A percentile compares a stretch with the other conserved stretches of the same genome.
These are phyloP conservation scores for Oscheius myriophilus DNA, from an alignment of 2,888 invertebrate genomes.

Conservation along the genomic window DNA sequence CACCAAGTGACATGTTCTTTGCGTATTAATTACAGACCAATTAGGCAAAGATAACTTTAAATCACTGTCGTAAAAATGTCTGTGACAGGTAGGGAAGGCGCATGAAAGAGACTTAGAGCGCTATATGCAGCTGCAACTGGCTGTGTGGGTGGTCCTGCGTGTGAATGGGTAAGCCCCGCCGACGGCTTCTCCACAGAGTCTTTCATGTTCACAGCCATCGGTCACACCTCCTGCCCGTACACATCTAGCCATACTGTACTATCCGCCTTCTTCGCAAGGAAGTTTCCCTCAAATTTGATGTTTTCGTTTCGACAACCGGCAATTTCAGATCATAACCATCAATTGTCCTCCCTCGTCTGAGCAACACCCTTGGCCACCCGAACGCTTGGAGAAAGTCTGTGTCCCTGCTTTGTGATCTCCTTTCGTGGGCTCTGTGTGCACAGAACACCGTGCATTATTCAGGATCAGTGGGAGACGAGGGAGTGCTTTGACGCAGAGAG, in stretches of 20 bases:
- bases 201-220: slow-evolving; percentile 6
- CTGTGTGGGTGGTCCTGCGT: slow-evolving; percentile 18
- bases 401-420: slow-evolving; percentile 16
- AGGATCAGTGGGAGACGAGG: slow-evolving; percentile 31
- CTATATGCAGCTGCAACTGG: slow-evolving; percentile 2
- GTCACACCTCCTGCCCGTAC: neutral
- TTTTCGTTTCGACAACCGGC: neutral
- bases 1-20: too few relatives aligned
- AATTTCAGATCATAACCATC: neutral
- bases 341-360: neutral
- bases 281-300: too few relatives aligned
- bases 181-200: slow-evolving; percentile 7
- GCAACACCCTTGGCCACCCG: slow-evolving; percentile 1
- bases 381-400: neutral
- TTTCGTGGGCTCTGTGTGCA: slow-evolving; percentile 24
- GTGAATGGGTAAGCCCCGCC: slow-evolving; percentile 27
- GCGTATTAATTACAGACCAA: too few relatives aligned
- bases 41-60: too few relatives aligned
- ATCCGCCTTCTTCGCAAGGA: too few relatives aligned
- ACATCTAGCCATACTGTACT: too few relatives aligned
- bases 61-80: neutral
- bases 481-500: slow-evolving; percentile 27
- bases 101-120: neutral
- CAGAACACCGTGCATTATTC: slow-evolving; percentile 31
- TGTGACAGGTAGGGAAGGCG: neutral